These are phyloP conservation scores for Agrilus planipennis DNA, from an alignment of 1,140 invertebrate species.

Conservation along the genomic window DNA sequence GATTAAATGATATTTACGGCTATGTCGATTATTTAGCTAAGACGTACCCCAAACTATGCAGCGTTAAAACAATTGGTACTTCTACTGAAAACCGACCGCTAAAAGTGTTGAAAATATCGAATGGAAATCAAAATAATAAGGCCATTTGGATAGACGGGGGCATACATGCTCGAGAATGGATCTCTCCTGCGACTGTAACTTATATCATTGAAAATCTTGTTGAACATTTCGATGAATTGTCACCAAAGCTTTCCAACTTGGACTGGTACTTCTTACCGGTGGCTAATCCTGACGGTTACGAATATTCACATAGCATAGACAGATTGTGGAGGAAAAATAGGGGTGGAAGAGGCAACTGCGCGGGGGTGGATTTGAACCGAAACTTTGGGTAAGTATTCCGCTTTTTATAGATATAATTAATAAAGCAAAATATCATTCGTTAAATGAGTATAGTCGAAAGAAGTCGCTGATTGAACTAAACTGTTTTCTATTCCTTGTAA, in stretches of 20 bases:
- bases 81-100: conserved; percentile 63
- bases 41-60: conserved; percentile 57
- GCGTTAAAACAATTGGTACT: conserved; percentile 58
- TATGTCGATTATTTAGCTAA: conserved; percentile 61
- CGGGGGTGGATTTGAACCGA: conserved; percentile 69
- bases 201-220: conserved; percentile 72
- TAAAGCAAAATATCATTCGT: too few relatives aligned
- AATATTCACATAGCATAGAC: conserved; percentile 61
- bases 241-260: conserved; percentile 55
- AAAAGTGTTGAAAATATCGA: conserved; percentile 56
- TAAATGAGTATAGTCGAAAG: too few relatives aligned
- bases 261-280: conserved; percentile 78
- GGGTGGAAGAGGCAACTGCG: conserved; percentile 45
- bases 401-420: neutral
- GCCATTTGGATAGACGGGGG: conserved; percentile 59
- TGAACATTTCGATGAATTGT: conserved; percentile 54
- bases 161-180: conserved; percentile 89
- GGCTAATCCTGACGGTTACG: conserved; percentile 80
- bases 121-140: conserved; percentile 45
- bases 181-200: conserved; percentile 72
- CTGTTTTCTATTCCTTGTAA: too few relatives aligned
- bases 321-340: conserved; percentile 77
- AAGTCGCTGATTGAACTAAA: too few relatives aligned
- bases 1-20: conserved; percentile 55
- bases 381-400: conserved; percentile 51